Percentiles rank a stretch among this genome's conserved stretches.
Evolutionary conservation across 1,140 invertebrate species (phyloP).

Genomic region (Tetragonula clypearis): DNA sequence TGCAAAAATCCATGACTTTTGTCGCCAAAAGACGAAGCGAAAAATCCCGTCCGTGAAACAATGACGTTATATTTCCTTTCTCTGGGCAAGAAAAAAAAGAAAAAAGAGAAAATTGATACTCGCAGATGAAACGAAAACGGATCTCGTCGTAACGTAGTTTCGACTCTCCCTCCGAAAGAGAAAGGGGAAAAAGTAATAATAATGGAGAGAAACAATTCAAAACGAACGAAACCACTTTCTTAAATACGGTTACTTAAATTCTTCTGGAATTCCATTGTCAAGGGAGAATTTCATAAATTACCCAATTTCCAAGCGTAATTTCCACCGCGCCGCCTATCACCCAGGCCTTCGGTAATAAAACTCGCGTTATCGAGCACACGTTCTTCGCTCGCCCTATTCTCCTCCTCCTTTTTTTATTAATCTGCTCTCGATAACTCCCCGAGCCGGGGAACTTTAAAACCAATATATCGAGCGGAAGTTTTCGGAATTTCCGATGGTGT

Average conservation of each 20-base stretch:
- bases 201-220: too few species aligned
- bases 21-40: slow-evolving; percentile 2
- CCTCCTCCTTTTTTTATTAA: background rate
- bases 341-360: slow-evolving; percentile 6
- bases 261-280: background rate
- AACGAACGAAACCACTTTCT: background rate
- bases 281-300: slow-evolving; percentile 25
- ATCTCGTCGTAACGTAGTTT: background rate
- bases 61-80: too few species aligned
- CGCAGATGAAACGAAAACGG: background rate
- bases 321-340: background rate
- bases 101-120: background rate
- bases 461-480: slow-evolving; percentile 44
- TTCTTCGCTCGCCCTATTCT: background rate
- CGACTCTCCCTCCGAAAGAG: too few species aligned
- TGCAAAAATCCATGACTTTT: background rate
- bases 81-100: background rate
- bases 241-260: background rate
- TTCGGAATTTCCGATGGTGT: slow-evolving; percentile 33
- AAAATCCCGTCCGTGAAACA: background rate
- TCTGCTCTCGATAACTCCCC: slow-evolving; percentile 18
- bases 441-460: slow-evolving; percentile 27
- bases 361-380: slow-evolving; percentile 33
- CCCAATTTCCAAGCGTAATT: slow-evolving; percentile 11
- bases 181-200: background rate